Evolutionary conservation across 2,888 invertebrate species (phyloP).

Genomic region (Mayetiola destructor): DNA sequence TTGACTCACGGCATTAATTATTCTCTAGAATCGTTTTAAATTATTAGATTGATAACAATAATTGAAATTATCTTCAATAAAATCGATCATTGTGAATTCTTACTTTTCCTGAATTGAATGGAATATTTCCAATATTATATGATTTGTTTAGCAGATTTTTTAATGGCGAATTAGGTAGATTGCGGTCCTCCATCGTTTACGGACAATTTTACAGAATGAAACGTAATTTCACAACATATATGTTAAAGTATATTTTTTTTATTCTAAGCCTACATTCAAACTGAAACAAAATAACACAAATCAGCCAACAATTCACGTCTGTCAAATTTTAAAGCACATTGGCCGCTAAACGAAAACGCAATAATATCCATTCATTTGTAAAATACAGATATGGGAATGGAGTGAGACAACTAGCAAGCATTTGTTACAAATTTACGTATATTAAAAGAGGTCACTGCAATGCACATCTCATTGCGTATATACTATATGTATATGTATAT

Average conservation of each 20-base stretch:
- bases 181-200: too few relatives aligned
- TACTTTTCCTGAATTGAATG: neutral
- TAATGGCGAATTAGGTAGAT: constrained; percentile 28
- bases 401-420: too few relatives aligned
- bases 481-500: too few relatives aligned
- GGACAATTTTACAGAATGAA: too few relatives aligned
- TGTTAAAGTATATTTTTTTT: too few relatives aligned
- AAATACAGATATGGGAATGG: too few relatives aligned
- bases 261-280: too few relatives aligned
- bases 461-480: too few relatives aligned
- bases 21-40: neutral
- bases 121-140: neutral
- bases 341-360: neutral
- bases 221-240: too few relatives aligned
- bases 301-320: neutral
- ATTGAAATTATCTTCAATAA: neutral
- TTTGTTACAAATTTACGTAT: too few relatives aligned
- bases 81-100: neutral
- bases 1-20: constrained; percentile 26
- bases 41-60: neutral
- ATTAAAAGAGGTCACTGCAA: too few relatives aligned
- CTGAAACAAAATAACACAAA: too few relatives aligned
- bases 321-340: neutral
- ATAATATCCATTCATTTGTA: neutral
- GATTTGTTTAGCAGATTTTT: constrained; percentile 28